Conservation (phyloP, 2,888 invertebrate species). For the Beris morrisii region DNA sequence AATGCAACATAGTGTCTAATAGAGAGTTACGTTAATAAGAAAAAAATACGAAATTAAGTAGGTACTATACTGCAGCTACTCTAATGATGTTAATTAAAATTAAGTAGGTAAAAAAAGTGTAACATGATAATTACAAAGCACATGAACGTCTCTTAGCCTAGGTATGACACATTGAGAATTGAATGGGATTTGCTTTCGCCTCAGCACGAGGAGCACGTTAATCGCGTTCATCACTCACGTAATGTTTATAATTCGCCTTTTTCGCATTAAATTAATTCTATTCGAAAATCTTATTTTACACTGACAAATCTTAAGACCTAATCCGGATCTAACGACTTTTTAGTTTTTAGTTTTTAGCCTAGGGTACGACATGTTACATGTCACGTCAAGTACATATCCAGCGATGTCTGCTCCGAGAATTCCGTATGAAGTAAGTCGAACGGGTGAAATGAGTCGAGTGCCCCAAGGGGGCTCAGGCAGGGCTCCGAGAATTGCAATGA, state of each 20-base stretch:
- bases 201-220: too few species aligned
- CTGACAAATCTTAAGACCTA: too few species aligned
- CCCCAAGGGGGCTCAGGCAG: slow-evolving; percentile 50
- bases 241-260: too few species aligned
- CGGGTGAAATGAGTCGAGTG: slow-evolving; percentile 50
- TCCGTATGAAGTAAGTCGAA: slow-evolving; percentile 52
- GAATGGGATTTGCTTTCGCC: slow-evolving; percentile 30
- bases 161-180: slow-evolving; percentile 33
- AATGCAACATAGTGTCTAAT: neutral
- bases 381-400: slow-evolving; percentile 55
- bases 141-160: slow-evolving; percentile 6
- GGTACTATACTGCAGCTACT: too few species aligned
- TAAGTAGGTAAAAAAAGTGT: neutral
- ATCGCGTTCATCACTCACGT: too few species aligned
- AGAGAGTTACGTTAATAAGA: neutral
- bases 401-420: slow-evolving; percentile 47
- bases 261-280: too few species aligned
- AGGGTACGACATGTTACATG: slow-evolving; percentile 28
- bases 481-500: slow-evolving; percentile 50
- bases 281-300: too few species aligned
- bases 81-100: neutral
- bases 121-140: too few species aligned
- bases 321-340: too few species aligned
- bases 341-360: too few species aligned
- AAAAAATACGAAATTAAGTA: neutral